Base-by-base conservation (phyloP, 2,888 invertebrate species). In the Suillia variegata region DNA sequence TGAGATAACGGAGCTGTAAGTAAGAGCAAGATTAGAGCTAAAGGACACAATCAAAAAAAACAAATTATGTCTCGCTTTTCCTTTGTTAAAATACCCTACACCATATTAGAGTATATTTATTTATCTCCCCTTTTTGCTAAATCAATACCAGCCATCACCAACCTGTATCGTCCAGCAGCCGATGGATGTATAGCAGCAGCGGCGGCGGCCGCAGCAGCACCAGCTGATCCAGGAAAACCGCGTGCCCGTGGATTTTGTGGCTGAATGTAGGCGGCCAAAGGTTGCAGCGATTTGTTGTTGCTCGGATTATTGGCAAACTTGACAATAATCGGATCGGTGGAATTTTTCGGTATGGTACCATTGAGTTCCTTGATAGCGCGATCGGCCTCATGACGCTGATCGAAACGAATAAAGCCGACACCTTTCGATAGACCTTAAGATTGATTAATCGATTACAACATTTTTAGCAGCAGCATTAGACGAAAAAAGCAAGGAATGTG, bases 271-370 rank as follows among this genome's bases (percentile, higher is more conserved):
- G 93, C 93, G 22, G 93, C 91, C 76, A 93, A 87, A 52, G 92
- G 91, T 70, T 91, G 89, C 83, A 91, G 84, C 71, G 90, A 89
- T 83, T 91, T 91, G 76, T 90, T 90, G 84, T 92, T 93, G 85
- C 90, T 91, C 54, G 95, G 96, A 80, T 94, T 94, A 84, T 96
- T 96, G 69, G 96, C 96, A 83, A 96, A 96, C 85, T 96, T 96
- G 76, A 96, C 96, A 67, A 94, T 94, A 80, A 96, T 93, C 61
- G 94, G 93, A 83, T 95, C 95, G 70, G 90, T 88, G 62, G 92
- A 90, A 70, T 93, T 93, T 78, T 94, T 91, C 51, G 95, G 95
- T 81, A 93, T 89, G 71, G 92, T 92, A 68, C 94, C 94, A 83
- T 96, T 94, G 75, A 96, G 84, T 82, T 94, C 93, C 82, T 92